Conservation (phyloP, 2,113 vertebrate species). For the Tonatia bakeri region DNA sequence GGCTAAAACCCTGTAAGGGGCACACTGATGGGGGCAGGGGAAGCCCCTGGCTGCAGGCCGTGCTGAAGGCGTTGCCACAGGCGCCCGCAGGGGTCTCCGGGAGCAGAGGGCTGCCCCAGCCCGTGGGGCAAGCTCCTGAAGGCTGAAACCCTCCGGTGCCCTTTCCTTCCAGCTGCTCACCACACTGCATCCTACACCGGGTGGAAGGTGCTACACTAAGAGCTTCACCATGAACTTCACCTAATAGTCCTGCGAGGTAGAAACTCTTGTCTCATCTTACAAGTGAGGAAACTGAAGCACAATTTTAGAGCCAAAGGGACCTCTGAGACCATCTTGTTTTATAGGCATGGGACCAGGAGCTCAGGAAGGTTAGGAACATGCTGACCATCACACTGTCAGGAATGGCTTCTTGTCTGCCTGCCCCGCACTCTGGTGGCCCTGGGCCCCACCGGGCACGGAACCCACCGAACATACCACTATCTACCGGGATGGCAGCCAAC, state of each 20-base stretch:
- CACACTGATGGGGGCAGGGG: accelerated
- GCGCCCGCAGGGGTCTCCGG: accelerated
- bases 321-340: neutral
- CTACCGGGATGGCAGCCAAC: neutral
- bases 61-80: accelerated
- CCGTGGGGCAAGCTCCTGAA: neutral
- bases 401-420: neutral
- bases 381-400: neutral
- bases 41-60: neutral
- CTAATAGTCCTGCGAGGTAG: neutral
- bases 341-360: neutral
- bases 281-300: neutral
- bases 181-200: too few relatives aligned
- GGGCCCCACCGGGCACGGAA: neutral
- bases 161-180: neutral
- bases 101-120: neutral
- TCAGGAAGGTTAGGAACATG: neutral
- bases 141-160: neutral
- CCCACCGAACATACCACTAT: neutral
- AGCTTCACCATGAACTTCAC: neutral
- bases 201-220: neutral
- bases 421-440: neutral
- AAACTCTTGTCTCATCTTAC: neutral
- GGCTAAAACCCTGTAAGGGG: neutral
- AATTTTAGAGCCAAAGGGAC: neutral